Evolutionary conservation across 2,888 invertebrate species (phyloP).

Genomic region (Dromius quadrimaculatus): DNA sequence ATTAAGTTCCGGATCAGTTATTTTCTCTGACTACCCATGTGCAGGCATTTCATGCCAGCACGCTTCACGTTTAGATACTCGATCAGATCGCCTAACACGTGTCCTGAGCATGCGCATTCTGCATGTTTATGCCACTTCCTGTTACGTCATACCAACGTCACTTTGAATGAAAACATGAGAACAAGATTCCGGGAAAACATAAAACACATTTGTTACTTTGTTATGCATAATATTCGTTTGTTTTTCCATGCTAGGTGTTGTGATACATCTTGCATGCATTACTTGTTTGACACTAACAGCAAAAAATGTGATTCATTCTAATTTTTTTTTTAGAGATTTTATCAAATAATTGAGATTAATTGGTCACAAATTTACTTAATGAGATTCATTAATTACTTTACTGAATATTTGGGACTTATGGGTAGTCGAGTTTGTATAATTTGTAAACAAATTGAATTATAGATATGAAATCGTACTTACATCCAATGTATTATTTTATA

Average conservation of each 20-base stretch:
- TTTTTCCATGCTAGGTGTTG: neutral
- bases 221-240: neutral
- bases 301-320: neutral
- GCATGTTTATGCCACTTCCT: neutral
- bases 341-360: neutral
- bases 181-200: slow-evolving; percentile 3
- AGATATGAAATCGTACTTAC: too few relatives aligned
- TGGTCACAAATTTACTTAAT: slow-evolving; percentile 1
- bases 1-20: slow-evolving; percentile 6
- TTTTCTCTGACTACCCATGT: neutral
- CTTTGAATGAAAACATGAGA: slow-evolving; percentile 9
- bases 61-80: neutral
- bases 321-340: neutral
- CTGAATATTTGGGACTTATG: too few relatives aligned
- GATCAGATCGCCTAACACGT: slow-evolving; percentile 2
- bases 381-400: neutral
- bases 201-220: too few relatives aligned
- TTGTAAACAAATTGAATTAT: too few relatives aligned
- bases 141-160: slow-evolving; percentile 6
- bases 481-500: too few relatives aligned
- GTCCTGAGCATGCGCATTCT: neutral
- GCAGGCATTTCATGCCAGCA: neutral
- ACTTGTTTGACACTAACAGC: neutral
- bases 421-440: too few relatives aligned
- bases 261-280: neutral